A percentile compares a stretch with the other conserved stretches of the same genome.
These are phyloP conservation scores for Mormyrus iriodes DNA, from an alignment of 2,113 vertebrate species.

Conservation along the genomic window DNA sequence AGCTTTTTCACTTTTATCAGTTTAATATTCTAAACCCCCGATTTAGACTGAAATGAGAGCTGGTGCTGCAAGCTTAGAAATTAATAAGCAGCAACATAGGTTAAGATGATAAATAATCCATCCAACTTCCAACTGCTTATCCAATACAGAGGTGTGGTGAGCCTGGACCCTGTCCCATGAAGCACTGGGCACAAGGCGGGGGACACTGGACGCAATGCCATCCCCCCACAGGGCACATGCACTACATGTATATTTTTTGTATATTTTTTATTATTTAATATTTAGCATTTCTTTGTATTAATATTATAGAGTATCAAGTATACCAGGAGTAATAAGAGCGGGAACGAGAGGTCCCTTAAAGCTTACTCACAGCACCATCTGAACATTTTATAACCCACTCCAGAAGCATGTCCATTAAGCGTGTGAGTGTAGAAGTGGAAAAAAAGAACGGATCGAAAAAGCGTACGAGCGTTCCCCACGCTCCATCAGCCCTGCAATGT, in stretches of 20 bases:
- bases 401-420: neutral
- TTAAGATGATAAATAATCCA: neutral
- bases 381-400: neutral
- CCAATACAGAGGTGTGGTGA: neutral
- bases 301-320: neutral
- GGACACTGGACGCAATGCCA: neutral
- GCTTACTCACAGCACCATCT: neutral
- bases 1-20: neutral
- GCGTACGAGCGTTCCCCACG: neutral
- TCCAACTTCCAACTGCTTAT: neutral
- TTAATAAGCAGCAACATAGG: neutral
- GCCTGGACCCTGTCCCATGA: neutral
- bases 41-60: neutral
- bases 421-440: neutral
- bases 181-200: neutral
- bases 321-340: too few species aligned
- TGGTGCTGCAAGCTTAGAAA: neutral
- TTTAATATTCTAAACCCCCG: neutral
- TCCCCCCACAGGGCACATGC: neutral
- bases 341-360: neutral
- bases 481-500: neutral
- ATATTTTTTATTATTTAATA: neutral
- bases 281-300: neutral
- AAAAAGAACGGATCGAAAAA: neutral
- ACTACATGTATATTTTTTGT: neutral